Evolutionary conservation across 2,888 invertebrate species (phyloP).

Genomic region (Torymus aiolomorphi): DNA sequence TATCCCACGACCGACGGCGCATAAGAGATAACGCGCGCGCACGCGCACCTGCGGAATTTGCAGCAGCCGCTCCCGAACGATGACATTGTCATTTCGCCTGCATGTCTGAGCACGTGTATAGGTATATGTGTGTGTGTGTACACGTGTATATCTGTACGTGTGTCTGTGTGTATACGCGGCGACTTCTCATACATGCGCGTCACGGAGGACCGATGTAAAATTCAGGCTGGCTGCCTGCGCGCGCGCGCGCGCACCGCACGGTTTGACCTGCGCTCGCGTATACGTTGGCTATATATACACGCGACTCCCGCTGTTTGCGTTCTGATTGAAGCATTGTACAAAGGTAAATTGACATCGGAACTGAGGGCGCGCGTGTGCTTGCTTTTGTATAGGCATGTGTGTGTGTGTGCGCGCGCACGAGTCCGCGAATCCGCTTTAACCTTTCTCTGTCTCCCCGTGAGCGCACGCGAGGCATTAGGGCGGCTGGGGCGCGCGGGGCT

Average conservation of each 20-base stretch:
- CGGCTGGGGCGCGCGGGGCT: too few species aligned
- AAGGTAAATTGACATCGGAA: conserved; percentile 72
- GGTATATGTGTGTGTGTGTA: too few species aligned
- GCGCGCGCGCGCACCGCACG: too few species aligned
- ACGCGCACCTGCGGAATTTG: too few species aligned
- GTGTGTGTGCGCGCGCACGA: neutral
- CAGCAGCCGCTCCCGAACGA: neutral
- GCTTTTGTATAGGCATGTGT: conserved; percentile 63
- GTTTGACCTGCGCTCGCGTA: too few species aligned
- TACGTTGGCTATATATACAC: too few species aligned
- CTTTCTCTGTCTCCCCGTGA: neutral
- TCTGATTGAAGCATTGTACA: conserved; percentile 73
- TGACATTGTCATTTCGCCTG: conserved; percentile 35
- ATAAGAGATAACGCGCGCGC: too few species aligned
- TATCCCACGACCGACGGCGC: too few species aligned
- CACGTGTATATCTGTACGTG: conserved; percentile 24
- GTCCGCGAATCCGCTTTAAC: conserved; percentile 13
- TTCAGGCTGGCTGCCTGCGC: conserved; percentile 8
- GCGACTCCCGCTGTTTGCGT: conserved; percentile 68
- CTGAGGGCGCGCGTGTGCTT: conserved; percentile 57
- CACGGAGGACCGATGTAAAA: conserved; percentile 34
- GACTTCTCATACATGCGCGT: neutral
- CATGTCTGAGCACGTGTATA: conserved; percentile 29
- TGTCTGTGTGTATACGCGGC: neutral
- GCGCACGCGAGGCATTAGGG: too few species aligned